phyloP scores from a whole-genome alignment of 2,888 invertebrate species.

The Drosophila cracens region DNA sequence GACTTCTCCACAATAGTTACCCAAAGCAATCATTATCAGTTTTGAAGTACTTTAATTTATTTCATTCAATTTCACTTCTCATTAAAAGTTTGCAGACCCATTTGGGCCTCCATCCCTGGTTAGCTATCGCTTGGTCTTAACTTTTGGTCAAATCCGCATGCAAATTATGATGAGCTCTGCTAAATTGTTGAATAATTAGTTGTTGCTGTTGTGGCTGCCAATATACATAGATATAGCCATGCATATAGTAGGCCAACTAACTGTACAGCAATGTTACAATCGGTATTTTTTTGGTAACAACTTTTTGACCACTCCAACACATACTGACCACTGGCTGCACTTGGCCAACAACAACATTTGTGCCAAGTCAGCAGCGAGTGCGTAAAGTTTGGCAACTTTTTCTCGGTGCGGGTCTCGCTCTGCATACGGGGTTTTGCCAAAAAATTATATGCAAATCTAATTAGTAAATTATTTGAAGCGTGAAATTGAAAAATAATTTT shows the following conservation, averaged over 20 bases:
- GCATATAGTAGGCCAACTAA: slow-evolving; percentile 38
- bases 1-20: not conserved
- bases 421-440: slow-evolving; percentile 56
- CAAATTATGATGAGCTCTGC: slow-evolving; percentile 83
- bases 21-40: not conserved
- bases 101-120: slow-evolving; percentile 41
- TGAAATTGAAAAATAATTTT: slow-evolving; percentile 82
- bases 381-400: slow-evolving; percentile 47
- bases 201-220: slow-evolving; percentile 26
- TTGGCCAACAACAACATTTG: slow-evolving; percentile 27
- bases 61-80: not conserved
- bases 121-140: slow-evolving; percentile 33
- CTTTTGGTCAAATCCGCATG: slow-evolving; percentile 79
- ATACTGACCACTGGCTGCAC: not conserved
- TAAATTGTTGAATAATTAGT: slow-evolving; percentile 79
- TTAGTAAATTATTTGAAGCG: slow-evolving; percentile 83
- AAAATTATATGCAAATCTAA: slow-evolving; percentile 83
- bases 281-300: slow-evolving; percentile 36
- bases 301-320: slow-evolving; percentile 41
- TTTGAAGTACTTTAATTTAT: not conserved
- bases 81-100: slow-evolving; percentile 1
- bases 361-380: slow-evolving; percentile 72
- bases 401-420: slow-evolving; percentile 6
- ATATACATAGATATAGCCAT: slow-evolving; percentile 4
- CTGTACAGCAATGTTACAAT: slow-evolving; percentile 42